Conservation (phyloP, 2,113 vertebrate species). For the Megaceryle torquata region DNA sequence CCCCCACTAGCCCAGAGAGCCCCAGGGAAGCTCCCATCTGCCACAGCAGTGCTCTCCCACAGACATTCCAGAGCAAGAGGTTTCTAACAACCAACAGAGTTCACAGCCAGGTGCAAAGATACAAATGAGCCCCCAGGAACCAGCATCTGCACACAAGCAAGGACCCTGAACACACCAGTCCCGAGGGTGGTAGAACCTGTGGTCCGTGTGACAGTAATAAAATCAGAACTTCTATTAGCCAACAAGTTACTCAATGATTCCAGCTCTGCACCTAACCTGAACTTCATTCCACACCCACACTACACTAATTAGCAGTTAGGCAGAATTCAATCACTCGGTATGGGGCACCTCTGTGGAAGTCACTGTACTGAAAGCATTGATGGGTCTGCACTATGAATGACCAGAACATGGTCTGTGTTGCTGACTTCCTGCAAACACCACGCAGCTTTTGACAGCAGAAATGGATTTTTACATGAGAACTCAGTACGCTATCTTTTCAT, state of each 20-base stretch:
- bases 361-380: rapidly evolving
- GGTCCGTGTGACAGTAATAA: rapidly evolving
- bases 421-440: not conserved
- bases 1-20: not conserved
- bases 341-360: not conserved
- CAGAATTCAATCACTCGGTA: not conserved
- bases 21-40: not conserved
- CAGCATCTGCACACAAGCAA: not conserved
- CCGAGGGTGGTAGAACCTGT: not conserved
- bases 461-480: not conserved
- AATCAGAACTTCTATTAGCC: not conserved
- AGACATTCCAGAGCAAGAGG: not conserved
- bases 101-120: not conserved
- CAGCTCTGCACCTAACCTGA: not conserved
- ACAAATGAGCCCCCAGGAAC: not conserved
- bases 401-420: not conserved
- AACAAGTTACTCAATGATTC: not conserved
- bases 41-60: not conserved
- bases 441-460: not conserved
- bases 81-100: not conserved
- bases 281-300: not conserved
- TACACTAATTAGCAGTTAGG: not conserved
- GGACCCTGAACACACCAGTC: not conserved
- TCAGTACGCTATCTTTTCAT: not conserved
- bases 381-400: not conserved